Evolutionary conservation across 35 echinoderm and acorn worm species (phyloP).

Genomic region (Amphiura filiformis): DNA sequence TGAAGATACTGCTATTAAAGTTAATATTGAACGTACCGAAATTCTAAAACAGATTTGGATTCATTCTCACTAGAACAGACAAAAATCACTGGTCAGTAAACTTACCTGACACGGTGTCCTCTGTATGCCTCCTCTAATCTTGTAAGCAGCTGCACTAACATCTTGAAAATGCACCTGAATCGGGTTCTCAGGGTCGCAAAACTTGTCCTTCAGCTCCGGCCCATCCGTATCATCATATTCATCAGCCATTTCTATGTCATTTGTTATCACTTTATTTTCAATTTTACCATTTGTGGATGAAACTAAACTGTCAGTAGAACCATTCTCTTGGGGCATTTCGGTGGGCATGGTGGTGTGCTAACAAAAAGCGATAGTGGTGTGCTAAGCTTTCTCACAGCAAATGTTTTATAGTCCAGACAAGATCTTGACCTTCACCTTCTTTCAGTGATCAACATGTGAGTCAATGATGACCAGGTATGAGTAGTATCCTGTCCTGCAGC

Average conservation of each 20-base stretch:
- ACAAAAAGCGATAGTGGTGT: too few species aligned
- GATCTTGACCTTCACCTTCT: too few species aligned
- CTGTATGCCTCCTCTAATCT: constrained; percentile 83
- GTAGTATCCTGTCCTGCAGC: too few species aligned
- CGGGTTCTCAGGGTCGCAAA: constrained; percentile 88
- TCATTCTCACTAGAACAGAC: too few species aligned
- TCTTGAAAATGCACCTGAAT: constrained; percentile 89
- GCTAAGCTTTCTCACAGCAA: too few species aligned
- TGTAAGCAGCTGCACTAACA: constrained; percentile 97
- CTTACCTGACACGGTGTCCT: constrained; percentile 89
- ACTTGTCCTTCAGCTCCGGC: constrained; percentile 59
- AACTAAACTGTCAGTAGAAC: background rate
- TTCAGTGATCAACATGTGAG: too few species aligned
- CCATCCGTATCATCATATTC: background rate
- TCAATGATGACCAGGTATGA: too few species aligned
- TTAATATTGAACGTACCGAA: too few species aligned
- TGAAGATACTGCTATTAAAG: too few species aligned
- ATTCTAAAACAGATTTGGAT: too few species aligned
- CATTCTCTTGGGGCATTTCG: background rate
- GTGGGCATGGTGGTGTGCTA: background rate
- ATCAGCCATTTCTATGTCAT: constrained; percentile 3
- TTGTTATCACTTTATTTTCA: background rate
- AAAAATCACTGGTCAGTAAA: too few species aligned
- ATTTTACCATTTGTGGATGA: background rate
- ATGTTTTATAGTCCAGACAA: too few species aligned